These are phyloP conservation scores for Dryas iulia DNA, from an alignment of 1,140 invertebrate genomes.

Conservation along the genomic window DNA sequence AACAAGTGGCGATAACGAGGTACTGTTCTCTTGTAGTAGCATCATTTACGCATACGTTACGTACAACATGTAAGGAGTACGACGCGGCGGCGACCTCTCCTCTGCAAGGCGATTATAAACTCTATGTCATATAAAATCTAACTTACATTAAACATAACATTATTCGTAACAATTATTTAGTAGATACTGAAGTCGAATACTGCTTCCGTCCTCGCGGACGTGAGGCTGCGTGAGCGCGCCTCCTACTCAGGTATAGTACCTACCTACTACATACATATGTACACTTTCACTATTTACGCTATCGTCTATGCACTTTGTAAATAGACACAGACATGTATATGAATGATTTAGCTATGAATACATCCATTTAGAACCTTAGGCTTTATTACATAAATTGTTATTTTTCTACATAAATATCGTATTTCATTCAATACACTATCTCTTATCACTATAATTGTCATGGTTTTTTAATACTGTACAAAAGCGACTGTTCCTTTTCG, in stretches of 20 bases:
- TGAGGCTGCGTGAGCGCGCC: constrained; percentile 1
- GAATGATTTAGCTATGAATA: constrained; percentile 9
- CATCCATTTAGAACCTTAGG: background rate
- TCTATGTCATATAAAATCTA: constrained; percentile 43
- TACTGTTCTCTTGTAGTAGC: background rate
- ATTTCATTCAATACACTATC: constrained; percentile 32
- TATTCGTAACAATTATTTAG: constrained; percentile 24
- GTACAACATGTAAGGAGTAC: background rate
- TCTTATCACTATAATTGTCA: constrained; percentile 22
- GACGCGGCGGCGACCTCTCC: background rate
- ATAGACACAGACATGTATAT: constrained; percentile 8
- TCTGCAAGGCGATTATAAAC: background rate
- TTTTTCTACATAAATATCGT: constrained; percentile 62
- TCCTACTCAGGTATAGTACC: background rate
- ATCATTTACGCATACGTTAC: background rate
- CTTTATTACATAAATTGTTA: constrained; percentile 24
- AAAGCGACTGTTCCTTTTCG: constrained; percentile 28
- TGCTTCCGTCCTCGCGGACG: constrained; percentile 28
- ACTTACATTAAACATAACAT: constrained; percentile 21
- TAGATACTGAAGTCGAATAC: constrained; percentile 41
- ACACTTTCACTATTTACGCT: background rate
- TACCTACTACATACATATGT: background rate
- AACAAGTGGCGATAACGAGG: background rate
- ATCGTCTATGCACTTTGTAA: background rate
- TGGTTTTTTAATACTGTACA: constrained; percentile 56